These are phyloP conservation scores for Salvelinus fontinalis DNA, from an alignment of 2,113 vertebrate species.

Conservation along the genomic window DNA sequence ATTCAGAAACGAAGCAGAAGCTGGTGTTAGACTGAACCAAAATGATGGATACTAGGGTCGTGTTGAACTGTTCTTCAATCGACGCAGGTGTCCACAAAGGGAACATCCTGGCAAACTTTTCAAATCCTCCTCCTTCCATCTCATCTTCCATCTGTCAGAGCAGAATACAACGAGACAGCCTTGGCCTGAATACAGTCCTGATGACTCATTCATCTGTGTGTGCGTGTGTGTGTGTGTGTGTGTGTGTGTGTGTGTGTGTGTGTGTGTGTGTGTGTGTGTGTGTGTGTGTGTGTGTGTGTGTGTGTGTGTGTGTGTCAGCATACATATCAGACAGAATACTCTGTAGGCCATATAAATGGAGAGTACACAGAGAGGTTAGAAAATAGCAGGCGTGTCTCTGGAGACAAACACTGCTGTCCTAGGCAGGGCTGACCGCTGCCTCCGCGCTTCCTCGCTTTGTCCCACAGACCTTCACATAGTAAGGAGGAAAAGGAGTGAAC, in stretches of 20 bases:
- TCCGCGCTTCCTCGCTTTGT: background rate
- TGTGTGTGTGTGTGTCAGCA: too few species aligned
- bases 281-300: too few species aligned
- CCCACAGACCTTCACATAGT: background rate
- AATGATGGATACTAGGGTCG: background rate
- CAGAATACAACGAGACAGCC: background rate
- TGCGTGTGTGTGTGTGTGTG: background rate
- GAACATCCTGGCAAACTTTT: background rate
- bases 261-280: too few species aligned
- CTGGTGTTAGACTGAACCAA: background rate
- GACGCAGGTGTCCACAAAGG: background rate
- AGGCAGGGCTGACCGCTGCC: background rate
- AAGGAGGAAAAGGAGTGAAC: background rate
- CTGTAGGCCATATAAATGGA: background rate
- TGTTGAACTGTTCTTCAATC: background rate
- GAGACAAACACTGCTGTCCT: background rate
- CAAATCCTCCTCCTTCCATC: background rate
- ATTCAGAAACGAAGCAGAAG: background rate
- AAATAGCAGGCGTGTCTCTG: background rate
- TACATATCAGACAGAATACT: background rate
- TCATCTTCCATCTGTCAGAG: background rate
- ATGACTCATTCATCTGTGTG: background rate
- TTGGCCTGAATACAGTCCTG: background rate
- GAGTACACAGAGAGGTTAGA: background rate
- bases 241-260: background rate